Base-by-base conservation (phyloP, 2,888 invertebrate genomes). In the Drosophila pegasa region DNA sequence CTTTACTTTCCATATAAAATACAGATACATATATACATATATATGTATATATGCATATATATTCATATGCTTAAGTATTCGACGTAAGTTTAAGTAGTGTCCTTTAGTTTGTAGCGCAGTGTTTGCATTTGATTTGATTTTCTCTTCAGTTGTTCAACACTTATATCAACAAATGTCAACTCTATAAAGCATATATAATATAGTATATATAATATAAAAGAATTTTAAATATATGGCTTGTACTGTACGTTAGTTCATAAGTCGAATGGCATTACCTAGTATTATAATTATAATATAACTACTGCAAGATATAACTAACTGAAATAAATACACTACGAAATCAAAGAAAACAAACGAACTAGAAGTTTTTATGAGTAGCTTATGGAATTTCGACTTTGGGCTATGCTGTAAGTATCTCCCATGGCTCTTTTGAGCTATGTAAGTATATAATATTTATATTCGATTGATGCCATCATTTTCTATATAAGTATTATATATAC, bases 201-300 rank as follows among this genome's bases (percentile, higher is more conserved):
- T 33, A 66, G 54, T 22, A 60, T 50, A 65, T 62, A 54, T 71
- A 45, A 71, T 27, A 61, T 37, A 58, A 64, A 51, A 52, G 64
- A 57, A 68, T 57, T 43, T 55, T 52, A 65, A 69, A 60, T 38
- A 66, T 70, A 75, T 75, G 78, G 85, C 85, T 77, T 77, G 65
- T 77, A 78, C 64, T 78, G 63, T 79, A 79, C 61, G 59, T 50
- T 87, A 87, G 79, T 55, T 57, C 55, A 41, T 83, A 87, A 81
- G 87, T 66, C 71, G 40, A 67, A 71, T 70, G 74, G 82, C 82
- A 83, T 81, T 75, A 80, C 75, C 68, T 87, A 83, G 83, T 83
- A 83, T 83, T 83, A 83, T 87, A 83, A 64, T 70, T 70, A 76
- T 74, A 72, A 74, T 69, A 71, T 67, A 71, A 67, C 72, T 68